Base-by-base conservation (phyloP, 2,113 vertebrate genomes). In the Argyrosomus japonicus region DNA sequence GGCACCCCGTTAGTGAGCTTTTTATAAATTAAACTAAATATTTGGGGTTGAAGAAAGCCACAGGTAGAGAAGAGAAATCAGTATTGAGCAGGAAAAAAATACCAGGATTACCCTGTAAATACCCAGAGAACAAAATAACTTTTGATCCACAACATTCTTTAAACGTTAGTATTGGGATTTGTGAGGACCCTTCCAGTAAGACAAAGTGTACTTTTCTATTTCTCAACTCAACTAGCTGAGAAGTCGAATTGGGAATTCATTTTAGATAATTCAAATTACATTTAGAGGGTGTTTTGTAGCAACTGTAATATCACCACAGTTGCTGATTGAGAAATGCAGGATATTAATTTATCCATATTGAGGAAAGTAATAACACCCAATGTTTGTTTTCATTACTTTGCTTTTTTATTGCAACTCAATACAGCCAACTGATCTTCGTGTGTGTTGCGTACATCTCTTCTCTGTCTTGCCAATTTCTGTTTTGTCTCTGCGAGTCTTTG, bases 401-500 rank as follows among this genome's bases (percentile, higher is more conserved):
- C 11, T 12, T 9, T 68, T 27, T 7, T 40, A n/a, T 10, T 21
- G 17, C 57, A n/a, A 40, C 32, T 43, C 53, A 18, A 36, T 27
- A 57, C 47, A 50, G 57, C 18, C 50, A 63, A 12, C 5, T 15
- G 57, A 25, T 47, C 14, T 58, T 13, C 4, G 18, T 36, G 32
- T 57, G n/a, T 27, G 32, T 56, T 69, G 2, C 51, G 48, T 32
- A 8, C 57, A 25, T 64, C 23, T 53, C 36, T 17, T 53, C 9
- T 68, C 10, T 0, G 3, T 63, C 32, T 29, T 4, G 4, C 27
- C n/a, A 40, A 4, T 47, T 25, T 77, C 43, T 64, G 75, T 47
- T 63, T 32, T 56, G 48, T 75, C 58, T 62, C 56, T 19, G 11
- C 17, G 29, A 61, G 53, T 69, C 23, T 69, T 54, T 84, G 48